A percentile compares a stretch with the other conserved stretches of the same genome.
phyloP scores from a whole-genome alignment of 2,113 vertebrate species.

The Platanista minor region DNA sequence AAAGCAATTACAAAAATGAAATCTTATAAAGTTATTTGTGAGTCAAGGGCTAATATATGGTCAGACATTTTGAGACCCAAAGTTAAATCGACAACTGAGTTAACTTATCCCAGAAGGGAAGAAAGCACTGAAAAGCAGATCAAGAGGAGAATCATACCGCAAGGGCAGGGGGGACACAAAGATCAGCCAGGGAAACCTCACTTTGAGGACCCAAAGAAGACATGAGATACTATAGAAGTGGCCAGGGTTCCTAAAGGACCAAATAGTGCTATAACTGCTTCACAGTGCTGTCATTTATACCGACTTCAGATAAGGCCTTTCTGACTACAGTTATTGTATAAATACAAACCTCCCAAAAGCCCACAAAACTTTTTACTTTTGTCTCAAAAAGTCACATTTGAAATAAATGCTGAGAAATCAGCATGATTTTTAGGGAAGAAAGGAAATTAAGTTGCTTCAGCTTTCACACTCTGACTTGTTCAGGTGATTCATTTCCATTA shows the following conservation, averaged over 20 bases:
- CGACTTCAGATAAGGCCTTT: background rate
- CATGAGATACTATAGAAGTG: background rate
- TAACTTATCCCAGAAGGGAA: background rate
- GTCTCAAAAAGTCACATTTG: background rate
- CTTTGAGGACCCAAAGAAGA: background rate
- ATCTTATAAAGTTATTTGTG: background rate
- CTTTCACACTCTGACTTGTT: background rate
- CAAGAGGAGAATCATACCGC: background rate
- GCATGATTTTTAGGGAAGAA: background rate
- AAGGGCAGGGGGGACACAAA: background rate
- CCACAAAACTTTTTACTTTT: background rate
- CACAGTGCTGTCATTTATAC: background rate
- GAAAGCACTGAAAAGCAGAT: background rate
- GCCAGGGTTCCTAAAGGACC: rapidly evolving
- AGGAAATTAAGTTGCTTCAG: background rate
- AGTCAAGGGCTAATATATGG: background rate
- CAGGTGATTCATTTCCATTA: background rate
- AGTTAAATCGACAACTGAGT: background rate
- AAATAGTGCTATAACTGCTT: background rate
- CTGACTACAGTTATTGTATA: background rate
- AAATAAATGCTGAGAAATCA: background rate
- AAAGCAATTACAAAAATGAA: background rate
- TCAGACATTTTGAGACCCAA: background rate
- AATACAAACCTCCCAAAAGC: background rate
- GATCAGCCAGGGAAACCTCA: background rate